phyloP scores from a whole-genome alignment of 2,113 vertebrate genomes.

The Semnornis frantzii region DNA sequence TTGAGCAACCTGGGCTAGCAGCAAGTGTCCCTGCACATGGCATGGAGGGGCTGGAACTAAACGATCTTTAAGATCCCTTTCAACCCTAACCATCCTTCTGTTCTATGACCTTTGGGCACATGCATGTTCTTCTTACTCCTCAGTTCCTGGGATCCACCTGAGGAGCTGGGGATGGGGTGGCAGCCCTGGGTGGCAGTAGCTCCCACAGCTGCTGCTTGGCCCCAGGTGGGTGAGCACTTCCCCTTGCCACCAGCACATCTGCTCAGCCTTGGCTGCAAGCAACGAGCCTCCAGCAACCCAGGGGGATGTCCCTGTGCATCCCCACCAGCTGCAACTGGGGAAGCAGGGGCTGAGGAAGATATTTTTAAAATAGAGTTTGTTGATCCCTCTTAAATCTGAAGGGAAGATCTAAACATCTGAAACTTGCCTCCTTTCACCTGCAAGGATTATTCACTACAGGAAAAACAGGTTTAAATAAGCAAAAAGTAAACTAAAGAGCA shows the following conservation, averaged over 20 bases:
- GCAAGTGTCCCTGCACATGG: no score
- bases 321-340: not conserved
- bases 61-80: no score
- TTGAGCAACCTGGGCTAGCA: no score
- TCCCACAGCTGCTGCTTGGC: not conserved
- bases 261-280: not conserved
- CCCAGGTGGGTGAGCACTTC: not conserved
- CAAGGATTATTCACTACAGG: slow-evolving; percentile 14
- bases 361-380: not conserved
- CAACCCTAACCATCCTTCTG: no score
- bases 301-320: not conserved
- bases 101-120: not conserved
- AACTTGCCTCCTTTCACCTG: slow-evolving; percentile 1
- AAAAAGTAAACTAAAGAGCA: slow-evolving; percentile 37
- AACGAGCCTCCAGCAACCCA: accelerated
- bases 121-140: not conserved
- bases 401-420: not conserved
- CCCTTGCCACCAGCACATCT: not conserved
- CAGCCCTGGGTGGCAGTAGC: not conserved
- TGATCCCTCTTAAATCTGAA: not conserved
- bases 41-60: no score
- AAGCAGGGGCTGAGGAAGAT: not conserved
- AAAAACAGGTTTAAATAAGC: slow-evolving; percentile 54
- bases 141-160: accelerated
- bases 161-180: not conserved